Evolutionary conservation across 2,888 invertebrate genomes (phyloP), one percentile per base, ranked within the genome.

Genomic region (Leucoma salicis): DNA sequence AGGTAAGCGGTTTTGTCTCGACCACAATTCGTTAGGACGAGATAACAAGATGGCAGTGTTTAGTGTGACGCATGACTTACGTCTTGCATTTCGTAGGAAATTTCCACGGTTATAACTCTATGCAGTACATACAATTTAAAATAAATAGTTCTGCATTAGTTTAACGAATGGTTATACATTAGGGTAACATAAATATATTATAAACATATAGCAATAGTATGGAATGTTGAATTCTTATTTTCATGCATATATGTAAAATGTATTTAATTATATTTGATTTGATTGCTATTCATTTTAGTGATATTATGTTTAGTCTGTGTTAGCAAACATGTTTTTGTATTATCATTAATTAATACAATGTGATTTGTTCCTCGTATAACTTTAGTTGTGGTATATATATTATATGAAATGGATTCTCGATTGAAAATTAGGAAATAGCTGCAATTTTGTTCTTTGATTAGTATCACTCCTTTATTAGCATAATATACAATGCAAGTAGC

Each of bases 311-410:
- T 77, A 78, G 75, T 72, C 69, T 68, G 73, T 68, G 60, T 79
- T 79, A 78, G 74, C 69, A 58, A 68, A 68, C 72, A 68, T 70
- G 69, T 73, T 74, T 67, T 70, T 75, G 57, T 65, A 66, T 72
- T 66, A 69, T 71, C 65, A 66, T 67, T 68, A 21, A 21, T 13
- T 68, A 66, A 66, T 70, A 68, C 68, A 65, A 74, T 63, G 81
- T 83, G 76, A 82, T 81, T 78, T 74, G 84, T 88, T 85, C 85
- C 82, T 86, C 73, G n/a, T 68, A 67, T 64, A 72, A 75, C 69
- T 64, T 70, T 74, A 67, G 66, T 68, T 65, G 51, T 61, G 54
- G 14, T 29, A 29, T 62, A 8, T 31, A 58, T 57, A 69, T 76
- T 77, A 60, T 61, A 57, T 57, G 70, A 78, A 80, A 79, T 81